phyloP scores from a whole-genome alignment of 2,888 invertebrate genomes.

The Erebia ligea region DNA sequence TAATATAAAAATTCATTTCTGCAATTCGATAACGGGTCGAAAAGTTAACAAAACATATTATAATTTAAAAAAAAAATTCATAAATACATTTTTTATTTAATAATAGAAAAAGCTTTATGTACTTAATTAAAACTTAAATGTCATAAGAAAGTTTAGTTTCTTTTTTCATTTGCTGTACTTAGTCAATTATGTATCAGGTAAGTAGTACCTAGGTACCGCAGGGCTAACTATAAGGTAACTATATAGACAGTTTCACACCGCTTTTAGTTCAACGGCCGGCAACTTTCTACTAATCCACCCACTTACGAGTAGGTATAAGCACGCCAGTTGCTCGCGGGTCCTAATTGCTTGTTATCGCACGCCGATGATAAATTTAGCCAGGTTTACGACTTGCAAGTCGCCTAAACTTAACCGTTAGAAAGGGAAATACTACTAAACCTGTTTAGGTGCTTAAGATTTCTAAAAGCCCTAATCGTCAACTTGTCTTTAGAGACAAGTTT shows the following conservation, averaged over 20 bases:
- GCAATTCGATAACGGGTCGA: no score
- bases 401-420: background rate
- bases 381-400: background rate
- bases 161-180: no score
- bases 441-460: background rate
- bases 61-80: no score
- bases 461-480: no score
- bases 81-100: no score
- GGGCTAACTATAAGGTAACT: background rate
- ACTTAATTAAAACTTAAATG: no score
- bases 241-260: slow-evolving; percentile 8
- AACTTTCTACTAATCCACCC: slow-evolving; percentile 32
- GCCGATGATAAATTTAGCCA: slow-evolving; percentile 21
- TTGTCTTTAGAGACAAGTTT: no score
- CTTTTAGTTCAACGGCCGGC: slow-evolving; percentile 5
- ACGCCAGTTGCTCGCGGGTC: background rate
- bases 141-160: no score
- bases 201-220: background rate
- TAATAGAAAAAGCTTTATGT: no score
- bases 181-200: background rate
- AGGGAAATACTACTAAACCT: background rate
- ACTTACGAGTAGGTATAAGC: slow-evolving; percentile 13
- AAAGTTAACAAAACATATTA: no score
- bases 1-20: no score
- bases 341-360: slow-evolving; percentile 26